phyloP scores from a whole-genome alignment of 2,888 invertebrate genomes.

The Lithophane semibrunnea region DNA sequence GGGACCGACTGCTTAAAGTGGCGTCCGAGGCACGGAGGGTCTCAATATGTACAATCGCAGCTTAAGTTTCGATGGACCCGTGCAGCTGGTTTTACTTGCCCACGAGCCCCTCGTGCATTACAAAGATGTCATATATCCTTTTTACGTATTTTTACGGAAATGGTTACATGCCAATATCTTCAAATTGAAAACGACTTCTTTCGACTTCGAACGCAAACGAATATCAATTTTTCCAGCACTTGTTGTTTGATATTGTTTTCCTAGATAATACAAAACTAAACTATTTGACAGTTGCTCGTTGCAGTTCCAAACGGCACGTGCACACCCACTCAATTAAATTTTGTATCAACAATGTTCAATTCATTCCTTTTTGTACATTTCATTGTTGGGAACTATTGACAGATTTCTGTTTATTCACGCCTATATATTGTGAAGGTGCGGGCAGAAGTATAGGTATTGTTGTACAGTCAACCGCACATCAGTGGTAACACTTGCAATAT shows the following conservation, averaged over 20 bases:
- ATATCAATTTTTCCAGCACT: background rate
- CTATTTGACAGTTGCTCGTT: background rate
- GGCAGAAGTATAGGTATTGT: background rate
- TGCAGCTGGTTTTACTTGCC: background rate
- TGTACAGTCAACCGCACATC: background rate
- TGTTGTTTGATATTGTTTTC: slow-evolving; percentile 6
- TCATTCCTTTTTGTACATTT: slow-evolving; percentile 1
- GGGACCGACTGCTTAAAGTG: background rate
- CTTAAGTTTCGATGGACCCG: background rate
- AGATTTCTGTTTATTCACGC: background rate
- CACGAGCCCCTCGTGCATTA: background rate
- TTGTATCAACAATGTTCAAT: slow-evolving; percentile 5
- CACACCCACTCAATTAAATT: background rate
- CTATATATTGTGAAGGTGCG: background rate
- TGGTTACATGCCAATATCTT: background rate
- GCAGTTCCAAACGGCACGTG: slow-evolving; percentile 29
- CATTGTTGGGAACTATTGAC: background rate
- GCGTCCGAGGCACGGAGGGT: background rate
- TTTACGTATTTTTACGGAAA: background rate
- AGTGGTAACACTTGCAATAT: too few relatives aligned
- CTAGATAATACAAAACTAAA: background rate
- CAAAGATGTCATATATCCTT: background rate
- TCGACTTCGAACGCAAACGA: background rate
- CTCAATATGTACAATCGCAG: background rate
- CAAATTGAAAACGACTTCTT: background rate